Evolutionary conservation across 2,888 invertebrate genomes (phyloP), one percentile per base, ranked within the genome.

Genomic region (Agonum fuliginosum): DNA sequence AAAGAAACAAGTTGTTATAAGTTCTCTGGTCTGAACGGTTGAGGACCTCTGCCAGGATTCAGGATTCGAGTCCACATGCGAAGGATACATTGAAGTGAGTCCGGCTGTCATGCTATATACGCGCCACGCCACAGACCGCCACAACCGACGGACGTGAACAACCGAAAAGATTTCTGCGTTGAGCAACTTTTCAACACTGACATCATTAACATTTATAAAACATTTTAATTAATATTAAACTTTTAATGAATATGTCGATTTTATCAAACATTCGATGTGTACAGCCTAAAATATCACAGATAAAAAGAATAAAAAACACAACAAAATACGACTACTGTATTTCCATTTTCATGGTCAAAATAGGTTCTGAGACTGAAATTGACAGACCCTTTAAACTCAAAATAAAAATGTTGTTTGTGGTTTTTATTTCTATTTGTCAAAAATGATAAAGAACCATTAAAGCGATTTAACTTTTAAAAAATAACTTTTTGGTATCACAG

Each of bases 171-270:
- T 46, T 46, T 5, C 17, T 12, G 17, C 46, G 46, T 6, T 17
- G 14, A 46, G 12, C 46, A 46, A 46, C 12, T 46, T 46, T 46
- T 17, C 5, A 37, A 12, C 37, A 10, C 37, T 37, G 37, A 10
- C 37, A 37, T 37, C 37, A 37, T 37, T 37, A 37, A 37, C 37
- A 37, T 37, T 37, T 37, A 37, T 37, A 46, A 46, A 46, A 46
- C 46, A 12, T 46, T 46, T 46, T 46, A 46, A 46, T 46, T 46
- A 20, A 46, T 12, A 17, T 46, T 46, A 46, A 46, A 46, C 46
- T 46, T 46, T 17, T 46, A 46, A 46, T 46, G 14, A 46, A 46
- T 17, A 46, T 46, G 46, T 46, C 46, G 46, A 46, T 46, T 46
- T 5, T 1, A 19, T 46, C 17, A 17, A 12, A 46, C 12, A 6